Evolutionary conservation across 2,888 invertebrate genomes (phyloP).

Genomic region (Hypomecis atomaria): DNA sequence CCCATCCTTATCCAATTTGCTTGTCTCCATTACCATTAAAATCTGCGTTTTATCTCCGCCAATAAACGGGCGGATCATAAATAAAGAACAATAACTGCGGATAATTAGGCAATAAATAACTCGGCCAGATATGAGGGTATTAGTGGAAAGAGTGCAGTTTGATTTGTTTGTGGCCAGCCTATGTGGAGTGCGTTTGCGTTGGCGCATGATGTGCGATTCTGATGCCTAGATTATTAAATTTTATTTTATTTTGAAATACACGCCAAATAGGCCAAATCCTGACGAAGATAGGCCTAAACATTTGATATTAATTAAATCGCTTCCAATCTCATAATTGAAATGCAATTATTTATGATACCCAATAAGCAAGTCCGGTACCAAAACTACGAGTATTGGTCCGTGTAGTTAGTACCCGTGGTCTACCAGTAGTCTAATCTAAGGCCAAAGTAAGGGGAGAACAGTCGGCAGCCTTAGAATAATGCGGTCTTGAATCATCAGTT

Average conservation of each 20-base stretch:
- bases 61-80: constrained; percentile 63
- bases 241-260: not conserved
- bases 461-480: too few species aligned
- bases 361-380: too few species aligned
- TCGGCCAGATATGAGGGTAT: constrained; percentile 60
- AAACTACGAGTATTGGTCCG: too few species aligned
- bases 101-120: constrained; percentile 69
- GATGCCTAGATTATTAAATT: not conserved
- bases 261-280: too few species aligned
- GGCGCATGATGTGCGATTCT: not conserved
- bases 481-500: too few species aligned
- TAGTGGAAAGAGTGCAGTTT: constrained; percentile 46
- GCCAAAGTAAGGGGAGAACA: too few species aligned
- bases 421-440: too few species aligned
- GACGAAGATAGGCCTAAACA: too few species aligned
- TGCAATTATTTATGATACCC: too few species aligned
- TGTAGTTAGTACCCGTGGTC: too few species aligned
- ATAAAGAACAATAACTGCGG: constrained; percentile 64
- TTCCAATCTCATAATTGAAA: too few species aligned
- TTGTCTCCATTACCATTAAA: constrained; percentile 63
- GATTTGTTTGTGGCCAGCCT: constrained; percentile 42
- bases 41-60: constrained; percentile 58
- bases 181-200: constrained; percentile 45
- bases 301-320: too few species aligned
- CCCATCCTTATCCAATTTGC: constrained; percentile 53